These are phyloP conservation scores for Antigone vipio DNA, from an alignment of 2,113 vertebrate genomes.

Conservation along the genomic window DNA sequence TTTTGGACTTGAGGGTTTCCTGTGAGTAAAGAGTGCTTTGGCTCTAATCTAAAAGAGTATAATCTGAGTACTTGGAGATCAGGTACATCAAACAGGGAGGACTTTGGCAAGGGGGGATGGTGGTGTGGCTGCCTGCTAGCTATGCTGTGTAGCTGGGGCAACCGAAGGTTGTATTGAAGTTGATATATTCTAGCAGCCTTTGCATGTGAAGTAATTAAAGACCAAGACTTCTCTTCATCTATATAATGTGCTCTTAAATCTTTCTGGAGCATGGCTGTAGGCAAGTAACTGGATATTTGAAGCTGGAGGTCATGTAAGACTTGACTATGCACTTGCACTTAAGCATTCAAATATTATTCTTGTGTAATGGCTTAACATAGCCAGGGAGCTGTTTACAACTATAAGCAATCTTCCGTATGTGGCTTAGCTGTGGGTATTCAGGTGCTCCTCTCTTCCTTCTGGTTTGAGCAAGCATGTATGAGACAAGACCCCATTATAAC, in stretches of 20 bases:
- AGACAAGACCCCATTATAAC: not conserved
- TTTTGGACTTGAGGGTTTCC: not conserved
- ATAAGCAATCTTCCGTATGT: not conserved
- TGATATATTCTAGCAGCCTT: not conserved
- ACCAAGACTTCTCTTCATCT: not conserved
- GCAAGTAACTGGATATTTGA: constrained; percentile 7
- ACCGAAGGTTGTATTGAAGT: not conserved
- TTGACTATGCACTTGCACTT: constrained; percentile 34
- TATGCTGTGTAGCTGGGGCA: not conserved
- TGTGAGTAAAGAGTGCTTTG: not conserved
- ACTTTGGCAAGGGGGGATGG: not conserved
- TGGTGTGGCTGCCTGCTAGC: not conserved
- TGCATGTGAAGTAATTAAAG: not conserved
- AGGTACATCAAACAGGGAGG: not conserved
- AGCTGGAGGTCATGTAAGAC: constrained; percentile 23
- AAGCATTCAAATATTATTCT: constrained; percentile 2
- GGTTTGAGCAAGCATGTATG: not conserved
- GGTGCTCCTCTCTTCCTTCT: not conserved
- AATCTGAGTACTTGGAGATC: not conserved
- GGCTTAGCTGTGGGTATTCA: not conserved
- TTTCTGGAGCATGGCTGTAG: not conserved
- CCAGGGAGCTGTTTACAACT: not conserved
- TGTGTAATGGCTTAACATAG: not conserved
- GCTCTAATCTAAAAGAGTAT: not conserved
- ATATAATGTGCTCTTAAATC: not conserved